phyloP scores from a whole-genome alignment of 2,113 vertebrate species.

The Entelurus aequoreus region DNA sequence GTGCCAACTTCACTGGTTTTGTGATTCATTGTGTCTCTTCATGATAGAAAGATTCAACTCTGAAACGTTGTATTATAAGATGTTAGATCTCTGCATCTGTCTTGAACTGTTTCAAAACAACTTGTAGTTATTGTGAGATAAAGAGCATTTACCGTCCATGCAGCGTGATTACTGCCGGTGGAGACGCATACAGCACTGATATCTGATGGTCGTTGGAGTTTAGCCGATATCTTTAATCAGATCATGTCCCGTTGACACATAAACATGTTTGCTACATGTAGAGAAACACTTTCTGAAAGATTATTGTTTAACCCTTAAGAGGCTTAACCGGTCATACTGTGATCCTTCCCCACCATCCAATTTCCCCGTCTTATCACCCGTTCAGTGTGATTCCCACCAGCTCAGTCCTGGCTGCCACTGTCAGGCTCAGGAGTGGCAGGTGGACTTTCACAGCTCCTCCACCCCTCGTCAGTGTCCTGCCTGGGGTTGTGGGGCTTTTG shows the following conservation, averaged over 20 bases:
- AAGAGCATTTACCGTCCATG: not conserved
- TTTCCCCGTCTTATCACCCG: slow-evolving; percentile 8
- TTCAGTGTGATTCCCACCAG: not conserved
- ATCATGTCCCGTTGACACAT: slow-evolving; percentile 32
- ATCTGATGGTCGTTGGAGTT: slow-evolving; percentile 8
- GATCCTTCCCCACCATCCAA: not conserved
- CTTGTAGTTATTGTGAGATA: no score
- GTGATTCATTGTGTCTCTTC: not conserved
- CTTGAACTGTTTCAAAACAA: not conserved
- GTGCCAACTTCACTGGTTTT: no score
- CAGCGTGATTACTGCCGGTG: not conserved
- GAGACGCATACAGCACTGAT: not conserved
- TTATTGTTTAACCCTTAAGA: slow-evolving; percentile 31
- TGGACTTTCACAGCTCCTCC: slow-evolving; percentile 35
- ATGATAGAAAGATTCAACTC: not conserved
- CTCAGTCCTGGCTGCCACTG: not conserved
- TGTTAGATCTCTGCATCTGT: not conserved
- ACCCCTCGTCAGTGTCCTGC: slow-evolving; percentile 20
- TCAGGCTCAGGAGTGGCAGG: slow-evolving; percentile 24
- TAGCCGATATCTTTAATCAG: slow-evolving; percentile 50
- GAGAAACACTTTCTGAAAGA: not conserved
- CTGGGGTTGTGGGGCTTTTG: slow-evolving; percentile 30
- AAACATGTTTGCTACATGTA: slow-evolving; percentile 44
- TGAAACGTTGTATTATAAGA: not conserved
- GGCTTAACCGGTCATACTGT: slow-evolving; percentile 13